Conservation (phyloP, 2,113 vertebrate species). For the Petrocephalus microphthalmus region DNA sequence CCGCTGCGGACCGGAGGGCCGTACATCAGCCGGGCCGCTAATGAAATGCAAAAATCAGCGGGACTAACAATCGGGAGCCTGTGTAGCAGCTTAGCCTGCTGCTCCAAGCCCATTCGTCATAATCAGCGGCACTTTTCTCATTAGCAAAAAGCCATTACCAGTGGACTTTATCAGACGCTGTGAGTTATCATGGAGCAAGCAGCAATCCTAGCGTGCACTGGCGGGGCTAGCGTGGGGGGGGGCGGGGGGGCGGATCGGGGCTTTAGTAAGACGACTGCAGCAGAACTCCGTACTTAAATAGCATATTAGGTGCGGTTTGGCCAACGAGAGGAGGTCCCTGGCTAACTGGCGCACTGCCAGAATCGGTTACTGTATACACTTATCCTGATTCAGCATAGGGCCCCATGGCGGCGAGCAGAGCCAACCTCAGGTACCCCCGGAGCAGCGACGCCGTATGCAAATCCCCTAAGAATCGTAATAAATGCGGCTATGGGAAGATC, state of each 20-base stretch:
- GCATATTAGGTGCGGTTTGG: neutral
- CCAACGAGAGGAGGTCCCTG: neutral
- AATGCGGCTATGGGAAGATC: neutral
- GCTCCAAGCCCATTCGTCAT: conserved; percentile 89
- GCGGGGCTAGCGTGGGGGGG: neutral
- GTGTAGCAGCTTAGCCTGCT: conserved; percentile 94
- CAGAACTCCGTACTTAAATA: conserved; percentile 4
- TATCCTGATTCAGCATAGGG: neutral
- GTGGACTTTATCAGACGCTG: conserved; percentile 80
- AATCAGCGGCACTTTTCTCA: conserved; percentile 94
- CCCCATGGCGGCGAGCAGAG: neutral
- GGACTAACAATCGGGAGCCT: conserved; percentile 77
- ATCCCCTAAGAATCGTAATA: neutral
- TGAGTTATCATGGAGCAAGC: conserved; percentile 64
- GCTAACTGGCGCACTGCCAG: conserved; percentile 10
- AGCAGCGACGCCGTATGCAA: neutral
- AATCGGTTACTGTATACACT: neutral
- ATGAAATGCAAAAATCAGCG: conserved; percentile 85
- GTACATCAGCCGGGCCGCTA: conserved; percentile 72
- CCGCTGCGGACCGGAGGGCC: conserved; percentile 53
- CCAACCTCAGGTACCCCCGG: neutral
- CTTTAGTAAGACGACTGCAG: neutral
- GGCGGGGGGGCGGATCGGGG: neutral
- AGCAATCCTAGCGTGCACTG: conserved; percentile 4
- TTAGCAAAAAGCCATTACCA: conserved; percentile 94